Conservation (phyloP, 2,113 vertebrate species). For the Epinephelus cyanopodus region DNA sequence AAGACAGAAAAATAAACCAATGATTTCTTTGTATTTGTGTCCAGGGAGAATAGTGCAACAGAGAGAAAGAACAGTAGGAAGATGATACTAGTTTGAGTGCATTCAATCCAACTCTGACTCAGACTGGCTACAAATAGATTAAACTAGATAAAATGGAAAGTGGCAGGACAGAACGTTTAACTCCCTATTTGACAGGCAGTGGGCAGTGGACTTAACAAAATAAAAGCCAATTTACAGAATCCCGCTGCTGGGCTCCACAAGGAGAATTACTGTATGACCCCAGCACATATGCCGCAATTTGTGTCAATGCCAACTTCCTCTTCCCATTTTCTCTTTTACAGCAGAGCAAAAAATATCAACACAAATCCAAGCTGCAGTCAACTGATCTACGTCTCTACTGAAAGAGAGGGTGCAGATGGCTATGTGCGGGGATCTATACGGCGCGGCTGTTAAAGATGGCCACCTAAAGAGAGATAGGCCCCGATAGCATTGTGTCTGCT, state of each 20-base stretch:
- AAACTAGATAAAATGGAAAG: constrained; percentile 50
- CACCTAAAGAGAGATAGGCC: constrained; percentile 31
- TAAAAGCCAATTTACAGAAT: constrained; percentile 47
- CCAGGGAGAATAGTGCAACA: not conserved
- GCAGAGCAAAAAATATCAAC: constrained; percentile 17
- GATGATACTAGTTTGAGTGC: constrained; percentile 13
- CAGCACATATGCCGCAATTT: constrained; percentile 34
- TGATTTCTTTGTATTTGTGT: constrained; percentile 12
- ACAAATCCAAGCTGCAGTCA: constrained; percentile 11
- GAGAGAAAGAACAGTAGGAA: not conserved
- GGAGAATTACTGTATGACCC: constrained; percentile 42
- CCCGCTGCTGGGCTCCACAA: constrained; percentile 8
- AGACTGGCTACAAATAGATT: constrained; percentile 49
- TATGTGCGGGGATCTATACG: constrained; percentile 29
- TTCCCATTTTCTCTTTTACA: constrained; percentile 27
- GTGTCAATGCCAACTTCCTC: constrained; percentile 41
- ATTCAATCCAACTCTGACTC: constrained; percentile 41
- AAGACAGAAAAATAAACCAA: constrained; percentile 26
- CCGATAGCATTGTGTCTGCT: constrained; percentile 38
- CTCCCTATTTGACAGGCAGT: constrained; percentile 38
- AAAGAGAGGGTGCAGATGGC: not conserved
- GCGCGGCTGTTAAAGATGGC: constrained; percentile 20
- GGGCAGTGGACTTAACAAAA: constrained; percentile 38
- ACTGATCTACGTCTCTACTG: constrained; percentile 14
- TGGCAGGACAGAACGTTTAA: constrained; percentile 46